Conservation (phyloP, 2,797 vertebrate genomes). For the Phoeniculus purpureus region DNA sequence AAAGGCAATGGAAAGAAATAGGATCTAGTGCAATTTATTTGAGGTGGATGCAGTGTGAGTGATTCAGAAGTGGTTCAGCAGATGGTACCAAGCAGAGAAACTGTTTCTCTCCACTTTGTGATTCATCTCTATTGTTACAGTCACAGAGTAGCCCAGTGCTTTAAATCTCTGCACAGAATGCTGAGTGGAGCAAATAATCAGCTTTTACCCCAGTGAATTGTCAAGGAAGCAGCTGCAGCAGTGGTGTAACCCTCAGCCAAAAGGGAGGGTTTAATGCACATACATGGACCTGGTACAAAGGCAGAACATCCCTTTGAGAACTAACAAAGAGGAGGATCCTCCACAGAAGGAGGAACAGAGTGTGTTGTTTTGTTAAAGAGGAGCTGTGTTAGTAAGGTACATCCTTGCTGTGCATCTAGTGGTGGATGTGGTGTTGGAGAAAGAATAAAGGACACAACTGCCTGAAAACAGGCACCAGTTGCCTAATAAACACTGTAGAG, state of each 20-base stretch:
- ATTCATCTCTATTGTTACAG: not conserved
- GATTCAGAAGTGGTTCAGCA: slow-evolving; percentile 16
- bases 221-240: not conserved
- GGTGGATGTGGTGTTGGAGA: not conserved
- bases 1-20: not conserved
- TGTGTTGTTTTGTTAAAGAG: not conserved
- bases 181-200: not conserved
- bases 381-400: not conserved
- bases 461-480: not conserved
- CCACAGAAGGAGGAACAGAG: not conserved
- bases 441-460: not conserved
- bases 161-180: not conserved
- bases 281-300: not conserved
- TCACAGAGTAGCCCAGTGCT: not conserved
- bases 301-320: not conserved
- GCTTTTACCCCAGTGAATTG: not conserved
- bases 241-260: not conserved
- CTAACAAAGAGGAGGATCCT: not conserved
- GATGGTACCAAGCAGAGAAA: not conserved
- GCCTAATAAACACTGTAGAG: not conserved
- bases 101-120: not conserved
- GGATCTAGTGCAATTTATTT: not conserved
- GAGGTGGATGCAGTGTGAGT: not conserved
- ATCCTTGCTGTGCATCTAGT: not conserved
- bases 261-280: not conserved